phyloP scores from a whole-genome alignment of 37 sponge, comb jelly and placozoan genomes.

The Geodia barretti region DNA sequence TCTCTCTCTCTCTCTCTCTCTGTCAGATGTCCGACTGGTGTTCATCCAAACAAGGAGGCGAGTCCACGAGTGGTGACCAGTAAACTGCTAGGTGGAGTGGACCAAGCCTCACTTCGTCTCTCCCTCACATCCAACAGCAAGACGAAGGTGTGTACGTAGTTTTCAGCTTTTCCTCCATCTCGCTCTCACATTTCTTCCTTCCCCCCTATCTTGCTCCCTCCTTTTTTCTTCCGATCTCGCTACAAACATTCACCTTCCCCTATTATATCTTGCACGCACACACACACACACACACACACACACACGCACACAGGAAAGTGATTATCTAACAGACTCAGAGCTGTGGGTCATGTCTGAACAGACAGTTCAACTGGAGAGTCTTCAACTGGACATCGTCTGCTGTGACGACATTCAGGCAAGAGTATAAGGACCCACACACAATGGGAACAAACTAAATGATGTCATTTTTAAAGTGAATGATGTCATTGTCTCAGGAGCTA shows the following conservation, averaged over 20 bases:
- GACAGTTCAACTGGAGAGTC: constrained; percentile 29
- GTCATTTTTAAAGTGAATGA: too few species aligned
- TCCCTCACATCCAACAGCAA: constrained; percentile 5
- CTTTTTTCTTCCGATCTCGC: too few species aligned
- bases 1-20: not conserved
- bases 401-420: constrained; percentile 49
- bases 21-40: constrained; percentile 58
- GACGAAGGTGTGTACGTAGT: not conserved
- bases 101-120: constrained; percentile 64
- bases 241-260: too few species aligned
- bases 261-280: too few species aligned
- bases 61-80: constrained; percentile 32
- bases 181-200: too few species aligned
- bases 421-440: not conserved
- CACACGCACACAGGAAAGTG: not conserved
- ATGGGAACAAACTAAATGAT: too few species aligned
- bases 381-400: constrained; percentile 38
- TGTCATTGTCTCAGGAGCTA: constrained; percentile 48
- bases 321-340: constrained; percentile 59
- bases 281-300: too few species aligned
- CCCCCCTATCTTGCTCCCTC: too few species aligned
- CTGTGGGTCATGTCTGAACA: constrained; percentile 52
- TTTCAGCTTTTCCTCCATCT: too few species aligned
- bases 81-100: constrained; percentile 64
- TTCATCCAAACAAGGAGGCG: constrained; percentile 15